These are phyloP conservation scores for Drosophila trapezifrons DNA, from an alignment of 1,140 invertebrate genomes.

Conservation along the genomic window DNA sequence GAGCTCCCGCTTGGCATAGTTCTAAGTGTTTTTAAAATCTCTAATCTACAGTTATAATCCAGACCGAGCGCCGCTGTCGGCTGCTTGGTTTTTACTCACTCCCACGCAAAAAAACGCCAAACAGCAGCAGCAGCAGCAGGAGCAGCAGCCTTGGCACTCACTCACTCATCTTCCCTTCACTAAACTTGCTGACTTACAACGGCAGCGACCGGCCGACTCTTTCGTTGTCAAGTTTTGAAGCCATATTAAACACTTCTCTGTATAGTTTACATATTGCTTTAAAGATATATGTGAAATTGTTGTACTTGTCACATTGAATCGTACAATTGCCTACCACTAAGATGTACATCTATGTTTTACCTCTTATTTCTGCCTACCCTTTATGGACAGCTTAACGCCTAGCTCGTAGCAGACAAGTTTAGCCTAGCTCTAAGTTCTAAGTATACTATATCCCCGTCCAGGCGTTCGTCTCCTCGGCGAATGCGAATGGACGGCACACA, in stretches of 20 bases:
- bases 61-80: slow-evolving; percentile 24
- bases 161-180: slow-evolving; percentile 17
- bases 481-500: slow-evolving; percentile 39
- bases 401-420: slow-evolving; percentile 63
- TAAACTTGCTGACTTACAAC: not conserved
- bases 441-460: slow-evolving; percentile 42
- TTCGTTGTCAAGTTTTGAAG: slow-evolving; percentile 14
- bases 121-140: slow-evolving; percentile 2
- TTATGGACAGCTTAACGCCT: slow-evolving; percentile 66
- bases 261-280: slow-evolving; percentile 36
- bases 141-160: slow-evolving; percentile 6
- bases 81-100: slow-evolving; percentile 39
- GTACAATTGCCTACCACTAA: slow-evolving; percentile 54
- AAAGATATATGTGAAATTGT: slow-evolving; percentile 35
- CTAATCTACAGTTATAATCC: slow-evolving; percentile 55
- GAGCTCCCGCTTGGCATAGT: slow-evolving; percentile 41
- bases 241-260: slow-evolving; percentile 24
- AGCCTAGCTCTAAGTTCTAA: slow-evolving; percentile 64
- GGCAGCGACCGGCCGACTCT: not conserved
- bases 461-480: slow-evolving; percentile 43
- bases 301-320: slow-evolving; percentile 45
- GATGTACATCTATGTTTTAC: slow-evolving; percentile 61
- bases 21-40: slow-evolving; percentile 79
- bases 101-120: slow-evolving; percentile 7
- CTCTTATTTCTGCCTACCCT: slow-evolving; percentile 54